Base-by-base conservation (phyloP, 2,113 vertebrate genomes). In the Salvelinus sp. region DNA sequence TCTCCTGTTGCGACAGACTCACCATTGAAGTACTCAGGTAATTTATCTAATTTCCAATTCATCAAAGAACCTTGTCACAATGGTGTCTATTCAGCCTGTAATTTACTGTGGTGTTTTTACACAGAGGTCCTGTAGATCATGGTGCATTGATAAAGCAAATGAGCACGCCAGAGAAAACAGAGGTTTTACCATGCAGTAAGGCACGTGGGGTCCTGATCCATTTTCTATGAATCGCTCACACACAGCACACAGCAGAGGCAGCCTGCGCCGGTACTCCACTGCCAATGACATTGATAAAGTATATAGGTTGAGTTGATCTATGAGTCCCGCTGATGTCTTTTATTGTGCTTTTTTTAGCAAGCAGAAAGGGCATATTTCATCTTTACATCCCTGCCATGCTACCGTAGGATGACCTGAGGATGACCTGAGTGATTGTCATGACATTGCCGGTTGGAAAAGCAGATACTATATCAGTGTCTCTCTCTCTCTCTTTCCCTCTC, bases 21-120 rank as follows among this genome's bases (percentile, higher is more conserved):
- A 78, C 88, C 90, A 1, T 72, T 70, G 22, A 84, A 85, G 27
- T 63, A 87, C 85, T 83, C 86, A 91, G 92, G 92, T 93, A 92
- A 58, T 47, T 77, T 18, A 50, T 23, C 10, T 47, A 12, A 33
- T 58, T 22, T 9, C 18, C 22, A 48, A 65, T 65, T 50, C n/a
- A 74, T 10, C 9, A 18, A 7, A 22, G 28, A 22, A 50, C 44
- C 58, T 22, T 16, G 9, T 67, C 65, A 27, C 25, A 28, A 9
- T 28, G 14, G 13, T 30, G 6, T 16, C 25, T 66, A 12, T 28
- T 66, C 44, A 47, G 1, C 18, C n/a, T 69, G 25, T 33, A 23
- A 57, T 44, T 20, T 60, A 22, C 10, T n/a, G 27, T 68, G 13
- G 14, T 74, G 23, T 47, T 65, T 64, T 64, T 69, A 18, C 4